These are phyloP conservation scores for Beroe forskalii DNA, from an alignment of 37 sponge, comb jelly and placozoan genomes.

Conservation along the genomic window DNA sequence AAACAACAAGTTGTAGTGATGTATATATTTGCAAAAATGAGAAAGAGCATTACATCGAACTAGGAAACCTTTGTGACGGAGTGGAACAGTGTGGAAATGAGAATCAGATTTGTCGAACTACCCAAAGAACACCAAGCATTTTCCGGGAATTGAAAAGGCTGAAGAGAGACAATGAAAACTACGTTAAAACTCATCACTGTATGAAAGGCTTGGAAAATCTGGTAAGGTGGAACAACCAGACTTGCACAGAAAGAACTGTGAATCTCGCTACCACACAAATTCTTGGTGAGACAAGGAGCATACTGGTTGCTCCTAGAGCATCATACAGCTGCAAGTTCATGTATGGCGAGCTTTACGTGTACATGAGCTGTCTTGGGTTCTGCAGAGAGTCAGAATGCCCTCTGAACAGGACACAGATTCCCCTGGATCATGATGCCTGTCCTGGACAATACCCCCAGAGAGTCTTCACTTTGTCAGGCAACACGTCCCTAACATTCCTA, in stretches of 20 bases:
- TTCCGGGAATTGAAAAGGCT: not conserved
- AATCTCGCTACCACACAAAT: not conserved
- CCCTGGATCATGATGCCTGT: not conserved
- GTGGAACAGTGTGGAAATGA: not conserved
- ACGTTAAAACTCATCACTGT: not conserved
- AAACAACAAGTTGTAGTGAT: not conserved
- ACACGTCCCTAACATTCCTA: constrained; percentile 19
- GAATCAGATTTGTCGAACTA: not conserved
- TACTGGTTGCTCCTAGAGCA: too few relatives aligned
- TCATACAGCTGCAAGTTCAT: not conserved
- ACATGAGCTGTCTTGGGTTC: not conserved
- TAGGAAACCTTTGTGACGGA: not conserved
- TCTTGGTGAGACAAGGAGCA: too few relatives aligned
- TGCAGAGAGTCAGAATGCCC: not conserved
- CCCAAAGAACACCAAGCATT: not conserved
- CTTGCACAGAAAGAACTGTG: not conserved
- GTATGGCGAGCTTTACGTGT: constrained; percentile 11
- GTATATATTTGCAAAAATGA: not conserved
- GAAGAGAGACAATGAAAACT: not conserved
- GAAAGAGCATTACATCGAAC: not conserved
- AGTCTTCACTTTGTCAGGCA: not conserved
- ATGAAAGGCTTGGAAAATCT: not conserved
- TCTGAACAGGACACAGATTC: not conserved
- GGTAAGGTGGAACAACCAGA: not conserved
- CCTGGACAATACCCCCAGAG: constrained; percentile 7